phyloP scores from a whole-genome alignment of 2,888 invertebrate genomes.

The Acanthoscelides obtectus region DNA sequence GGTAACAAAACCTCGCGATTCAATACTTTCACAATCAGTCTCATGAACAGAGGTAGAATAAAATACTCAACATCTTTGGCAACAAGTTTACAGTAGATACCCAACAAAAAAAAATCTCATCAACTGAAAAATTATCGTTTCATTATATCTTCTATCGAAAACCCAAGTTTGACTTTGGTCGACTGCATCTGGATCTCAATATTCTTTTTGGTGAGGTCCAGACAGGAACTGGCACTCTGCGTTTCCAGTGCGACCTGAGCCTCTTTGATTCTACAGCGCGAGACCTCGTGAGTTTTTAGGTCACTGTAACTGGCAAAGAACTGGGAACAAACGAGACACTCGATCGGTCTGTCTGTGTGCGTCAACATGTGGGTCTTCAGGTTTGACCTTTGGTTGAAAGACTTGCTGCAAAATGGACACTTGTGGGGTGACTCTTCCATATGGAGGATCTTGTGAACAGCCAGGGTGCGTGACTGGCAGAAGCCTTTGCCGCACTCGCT shows the following conservation, averaged over 20 bases:
- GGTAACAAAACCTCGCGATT: slow-evolving; percentile 1
- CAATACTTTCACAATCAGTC: slow-evolving; percentile 4
- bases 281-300: slow-evolving; percentile 36
- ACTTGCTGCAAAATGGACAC: slow-evolving; percentile 81
- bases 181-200: slow-evolving; percentile 15
- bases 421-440: slow-evolving; percentile 92
- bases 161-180: slow-evolving; percentile 61
- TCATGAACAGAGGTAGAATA: slow-evolving; percentile 18
- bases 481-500: slow-evolving; percentile 96
- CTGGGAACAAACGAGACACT: slow-evolving; percentile 39
- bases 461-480: slow-evolving; percentile 93
- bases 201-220: slow-evolving; percentile 37
- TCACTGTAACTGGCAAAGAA: slow-evolving; percentile 40
- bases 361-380: slow-evolving; percentile 86
- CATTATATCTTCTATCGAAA: slow-evolving; percentile 87
- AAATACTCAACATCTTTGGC: slow-evolving; percentile 22
- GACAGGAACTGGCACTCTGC: slow-evolving; percentile 22
- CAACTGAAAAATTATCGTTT: slow-evolving; percentile 55
- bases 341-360: slow-evolving; percentile 65
- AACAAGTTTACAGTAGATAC: slow-evolving; percentile 7
- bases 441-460: slow-evolving; percentile 92
- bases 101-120: neutral
- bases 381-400: slow-evolving; percentile 90
- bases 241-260: slow-evolving; percentile 26
- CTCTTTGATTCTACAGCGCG: neutral